Percentiles rank a stretch among this genome's conserved stretches.
phyloP scores from a whole-genome alignment of 2,888 invertebrate genomes.

The Anodontia alba region DNA sequence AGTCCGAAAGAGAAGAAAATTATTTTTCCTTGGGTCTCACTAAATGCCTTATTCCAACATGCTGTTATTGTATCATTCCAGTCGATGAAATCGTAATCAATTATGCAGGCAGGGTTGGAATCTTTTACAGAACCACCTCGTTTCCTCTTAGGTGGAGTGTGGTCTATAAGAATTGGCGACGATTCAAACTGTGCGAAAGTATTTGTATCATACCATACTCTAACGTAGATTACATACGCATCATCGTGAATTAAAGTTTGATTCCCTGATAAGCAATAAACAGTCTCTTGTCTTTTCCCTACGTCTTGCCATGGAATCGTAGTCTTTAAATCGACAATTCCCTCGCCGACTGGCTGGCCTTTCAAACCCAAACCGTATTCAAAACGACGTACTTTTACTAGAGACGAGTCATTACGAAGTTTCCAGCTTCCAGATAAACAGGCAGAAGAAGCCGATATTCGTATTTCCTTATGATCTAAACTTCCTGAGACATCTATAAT shows the following conservation, averaged over 20 bases:
- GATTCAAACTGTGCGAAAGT: slow-evolving; percentile 41
- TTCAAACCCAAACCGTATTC: slow-evolving; percentile 59
- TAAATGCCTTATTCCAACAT: slow-evolving; percentile 58
- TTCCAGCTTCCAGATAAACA: slow-evolving; percentile 39
- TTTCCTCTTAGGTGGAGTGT: slow-evolving; percentile 53
- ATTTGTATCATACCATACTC: slow-evolving; percentile 52
- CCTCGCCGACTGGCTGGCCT: slow-evolving; percentile 39
- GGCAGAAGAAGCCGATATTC: slow-evolving; percentile 33
- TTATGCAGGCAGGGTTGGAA: slow-evolving; percentile 36
- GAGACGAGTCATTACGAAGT: neutral
- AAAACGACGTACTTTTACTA: slow-evolving; percentile 19
- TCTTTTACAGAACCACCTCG: slow-evolving; percentile 54
- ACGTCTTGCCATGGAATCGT: slow-evolving; percentile 59
- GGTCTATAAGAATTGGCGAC: slow-evolving; percentile 48
- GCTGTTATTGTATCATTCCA: slow-evolving; percentile 43
- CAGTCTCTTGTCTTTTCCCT: slow-evolving; percentile 25
- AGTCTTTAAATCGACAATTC: slow-evolving; percentile 39
- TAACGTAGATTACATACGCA: slow-evolving; percentile 37
- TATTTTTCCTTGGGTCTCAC: slow-evolving; percentile 24
- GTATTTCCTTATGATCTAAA: neutral
- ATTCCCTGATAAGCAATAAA: slow-evolving; percentile 47
- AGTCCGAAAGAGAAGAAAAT: slow-evolving; percentile 4
- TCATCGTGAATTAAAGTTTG: slow-evolving; percentile 32
- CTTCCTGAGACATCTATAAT: neutral
- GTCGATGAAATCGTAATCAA: slow-evolving; percentile 58